Evolutionary conservation across 2,113 vertebrate species (phyloP), one percentile per base, ranked within the genome.

Genomic region (Camelus bactrianus): DNA sequence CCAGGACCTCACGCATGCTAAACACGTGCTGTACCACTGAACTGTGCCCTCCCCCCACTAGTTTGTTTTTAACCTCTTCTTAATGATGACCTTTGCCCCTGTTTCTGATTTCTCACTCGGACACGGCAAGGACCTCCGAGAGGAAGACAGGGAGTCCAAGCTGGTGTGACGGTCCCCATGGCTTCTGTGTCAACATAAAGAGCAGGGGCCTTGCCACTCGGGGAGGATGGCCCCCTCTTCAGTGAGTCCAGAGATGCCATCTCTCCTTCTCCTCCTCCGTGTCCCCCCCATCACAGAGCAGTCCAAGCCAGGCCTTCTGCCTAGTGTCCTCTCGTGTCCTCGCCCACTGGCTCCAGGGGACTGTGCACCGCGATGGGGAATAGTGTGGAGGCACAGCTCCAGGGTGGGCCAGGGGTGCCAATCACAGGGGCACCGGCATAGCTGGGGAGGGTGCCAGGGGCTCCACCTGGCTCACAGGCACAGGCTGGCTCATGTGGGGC

Each of bases 341-440:
- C 35, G 9, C n/a, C 35, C 10, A 0, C 56, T 79, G 69, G 32
- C n/a, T 89, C 38, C 10, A 15, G 19, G 30, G 42, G 5, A 3
- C 69, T 73, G 46, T 69, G 52, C 16, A 30, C 19, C 19, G 1
- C 56, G 62, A 67, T 46, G 52, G 30, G 77, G 42, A 14, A 28
- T 15, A 6, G 10, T 9, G 8, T n/a, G 20, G 67, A 86, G 42
- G n/a, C 58, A 38, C 0, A 22, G 26, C 12, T 60, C 28, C 28
- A n/a, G 50, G 38, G 50, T 64, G 56, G 38, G 56, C 32, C 14
- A 48, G 56, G 16, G 54, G 1, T 67, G 19, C 79, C 38, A 6
- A 1, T 10, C 1, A 0, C 24, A 13, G 19, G 38, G 19, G n/a
- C 24, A 8, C 52, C 28, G 20, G 52, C 22, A 3, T 20, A 76